phyloP scores from a whole-genome alignment of 2,113 vertebrate genomes.

The Loxodonta africana region DNA sequence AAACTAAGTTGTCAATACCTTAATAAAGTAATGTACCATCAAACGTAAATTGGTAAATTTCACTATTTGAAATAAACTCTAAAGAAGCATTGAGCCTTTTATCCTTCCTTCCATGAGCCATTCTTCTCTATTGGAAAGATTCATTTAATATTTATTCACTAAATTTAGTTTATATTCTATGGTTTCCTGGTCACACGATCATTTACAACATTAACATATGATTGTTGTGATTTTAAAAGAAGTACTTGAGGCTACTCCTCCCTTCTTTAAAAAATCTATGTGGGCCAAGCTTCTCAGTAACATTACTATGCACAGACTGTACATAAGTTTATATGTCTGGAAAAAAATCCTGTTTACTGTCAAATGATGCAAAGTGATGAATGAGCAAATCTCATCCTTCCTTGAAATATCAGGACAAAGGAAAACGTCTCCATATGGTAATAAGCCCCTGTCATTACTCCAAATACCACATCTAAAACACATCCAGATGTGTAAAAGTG shows the following conservation, averaged over 20 bases:
- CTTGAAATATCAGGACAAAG: background rate
- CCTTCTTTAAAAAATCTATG: background rate
- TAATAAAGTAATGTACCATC: background rate
- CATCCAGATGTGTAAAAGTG: constrained; percentile 50
- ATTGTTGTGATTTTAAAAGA: background rate
- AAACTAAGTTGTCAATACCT: background rate
- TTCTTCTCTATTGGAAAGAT: background rate
- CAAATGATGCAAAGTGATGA: constrained; percentile 57
- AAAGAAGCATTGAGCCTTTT: background rate
- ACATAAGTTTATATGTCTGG: constrained; percentile 12
- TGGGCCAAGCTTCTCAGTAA: constrained; percentile 48
- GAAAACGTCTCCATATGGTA: constrained; percentile 41
- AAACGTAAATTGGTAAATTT: background rate
- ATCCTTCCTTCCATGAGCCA: background rate
- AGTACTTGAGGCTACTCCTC: background rate
- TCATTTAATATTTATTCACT: background rate
- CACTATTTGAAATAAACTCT: background rate
- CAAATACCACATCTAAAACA: constrained; percentile 56
- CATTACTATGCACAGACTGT: background rate
- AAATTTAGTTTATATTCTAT: background rate
- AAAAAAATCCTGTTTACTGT: constrained; percentile 32
- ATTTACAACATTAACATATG: background rate
- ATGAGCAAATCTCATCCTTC: constrained; percentile 16
- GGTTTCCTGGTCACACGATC: background rate
- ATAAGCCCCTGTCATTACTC: background rate